A percentile compares a stretch with the other conserved stretches of the same genome.
phyloP scores from a whole-genome alignment of 2,113 vertebrate species.

The Microcebus murinus region DNA sequence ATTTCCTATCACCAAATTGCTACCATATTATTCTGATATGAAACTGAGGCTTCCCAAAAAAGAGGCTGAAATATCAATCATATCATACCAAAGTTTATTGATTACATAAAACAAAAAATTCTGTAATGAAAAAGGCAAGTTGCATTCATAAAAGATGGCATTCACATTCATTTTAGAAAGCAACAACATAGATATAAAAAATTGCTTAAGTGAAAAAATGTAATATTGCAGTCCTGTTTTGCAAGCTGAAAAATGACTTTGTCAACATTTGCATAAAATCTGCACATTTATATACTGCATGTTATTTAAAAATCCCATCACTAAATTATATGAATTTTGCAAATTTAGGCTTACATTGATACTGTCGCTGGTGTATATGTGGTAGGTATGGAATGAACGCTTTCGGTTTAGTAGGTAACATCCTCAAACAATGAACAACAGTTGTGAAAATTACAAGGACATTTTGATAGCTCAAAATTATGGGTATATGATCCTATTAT shows the following conservation, averaged over 20 bases:
- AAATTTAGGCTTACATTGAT: conserved; percentile 77
- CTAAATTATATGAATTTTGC: conserved; percentile 81
- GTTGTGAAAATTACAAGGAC: conserved; percentile 73
- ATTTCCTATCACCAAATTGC: not conserved
- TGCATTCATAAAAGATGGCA: conserved; percentile 89
- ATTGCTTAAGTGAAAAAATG: conserved; percentile 85
- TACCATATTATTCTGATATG: conserved; percentile 3
- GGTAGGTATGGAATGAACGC: conserved; percentile 76
- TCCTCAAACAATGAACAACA: conserved; percentile 66
- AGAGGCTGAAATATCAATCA: conserved; percentile 74
- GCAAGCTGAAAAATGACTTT: conserved; percentile 86
- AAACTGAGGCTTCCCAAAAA: conserved; percentile 32
- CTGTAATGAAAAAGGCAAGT: conserved; percentile 88
- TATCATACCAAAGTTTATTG: conserved; percentile 92
- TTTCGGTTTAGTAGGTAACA: conserved; percentile 70
- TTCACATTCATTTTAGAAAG: conserved; percentile 90
- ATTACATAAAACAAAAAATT: conserved; percentile 87
- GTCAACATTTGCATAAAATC: conserved; percentile 83
- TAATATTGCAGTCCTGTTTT: conserved; percentile 81
- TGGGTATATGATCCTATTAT: conserved; percentile 44
- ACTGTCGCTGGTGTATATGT: conserved; percentile 77
- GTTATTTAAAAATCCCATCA: conserved; percentile 72
- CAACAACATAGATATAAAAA: conserved; percentile 86
- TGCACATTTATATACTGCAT: conserved; percentile 81
- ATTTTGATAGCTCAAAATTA: conserved; percentile 47